These are phyloP conservation scores for Lithophane socia DNA, from an alignment of 2,888 invertebrate species.

Conservation along the genomic window DNA sequence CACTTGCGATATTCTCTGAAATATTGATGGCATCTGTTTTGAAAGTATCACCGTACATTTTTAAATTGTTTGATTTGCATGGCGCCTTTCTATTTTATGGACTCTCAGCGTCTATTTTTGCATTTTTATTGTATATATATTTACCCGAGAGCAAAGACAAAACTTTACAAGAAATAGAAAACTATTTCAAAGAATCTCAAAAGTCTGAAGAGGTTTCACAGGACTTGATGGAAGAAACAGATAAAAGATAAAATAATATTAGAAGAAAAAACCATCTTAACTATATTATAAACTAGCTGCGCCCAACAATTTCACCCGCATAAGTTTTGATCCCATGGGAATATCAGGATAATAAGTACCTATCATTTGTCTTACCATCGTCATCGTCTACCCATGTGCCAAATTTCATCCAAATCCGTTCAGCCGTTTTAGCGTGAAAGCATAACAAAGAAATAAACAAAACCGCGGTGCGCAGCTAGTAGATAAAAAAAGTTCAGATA, in stretches of 20 bases:
- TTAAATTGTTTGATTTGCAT: slow-evolving; percentile 65
- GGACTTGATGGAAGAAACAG: slow-evolving; percentile 33
- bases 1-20: slow-evolving; percentile 63
- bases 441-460: too few relatives aligned
- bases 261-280: neutral
- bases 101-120: slow-evolving; percentile 65
- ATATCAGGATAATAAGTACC: too few relatives aligned
- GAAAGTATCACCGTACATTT: slow-evolving; percentile 70
- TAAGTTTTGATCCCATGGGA: too few relatives aligned
- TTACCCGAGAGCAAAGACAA: slow-evolving; percentile 75
- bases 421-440: too few relatives aligned
- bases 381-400: too few relatives aligned
- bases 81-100: slow-evolving; percentile 72
- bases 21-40: slow-evolving; percentile 66
- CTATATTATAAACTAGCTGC: too few relatives aligned
- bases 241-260: slow-evolving; percentile 2
- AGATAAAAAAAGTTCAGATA: neutral
- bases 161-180: slow-evolving; percentile 70
- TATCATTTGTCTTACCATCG: too few relatives aligned
- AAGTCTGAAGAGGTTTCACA: slow-evolving; percentile 29
- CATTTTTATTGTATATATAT: slow-evolving; percentile 66
- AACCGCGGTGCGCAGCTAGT: neutral
- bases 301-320: too few relatives aligned
- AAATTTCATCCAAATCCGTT: too few relatives aligned
- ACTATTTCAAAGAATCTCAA: slow-evolving; percentile 60